Evolutionary conservation across 2,888 invertebrate genomes (phyloP).

Genomic region (Punctoribates punctum): DNA sequence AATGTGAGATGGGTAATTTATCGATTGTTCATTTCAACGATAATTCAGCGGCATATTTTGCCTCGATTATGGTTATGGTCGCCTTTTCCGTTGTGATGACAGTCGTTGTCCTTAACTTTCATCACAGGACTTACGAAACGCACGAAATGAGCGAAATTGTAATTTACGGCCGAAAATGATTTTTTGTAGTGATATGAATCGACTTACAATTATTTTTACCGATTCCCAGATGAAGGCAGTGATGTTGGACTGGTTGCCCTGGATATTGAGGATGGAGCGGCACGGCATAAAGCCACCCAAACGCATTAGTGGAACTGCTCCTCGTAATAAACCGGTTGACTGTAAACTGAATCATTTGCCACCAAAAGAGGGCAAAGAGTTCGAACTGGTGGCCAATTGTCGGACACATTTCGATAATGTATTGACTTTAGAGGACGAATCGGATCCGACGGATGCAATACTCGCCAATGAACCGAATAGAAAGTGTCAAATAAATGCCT

Average conservation of each 20-base stretch:
- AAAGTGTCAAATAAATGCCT: constrained; percentile 24
- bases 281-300: constrained; percentile 85
- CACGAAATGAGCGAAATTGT: constrained; percentile 98
- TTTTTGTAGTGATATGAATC: background rate
- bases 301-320: background rate
- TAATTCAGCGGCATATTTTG: constrained; percentile 81
- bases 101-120: constrained; percentile 95
- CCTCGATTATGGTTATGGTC: constrained; percentile 99
- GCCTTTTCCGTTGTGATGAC: constrained; percentile 96
- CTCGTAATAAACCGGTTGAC: background rate
- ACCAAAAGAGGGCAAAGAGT: background rate
- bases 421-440: background rate
- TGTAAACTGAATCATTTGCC: background rate
- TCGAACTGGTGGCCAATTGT: background rate
- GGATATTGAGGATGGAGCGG: constrained; percentile 90
- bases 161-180: constrained; percentile 50
- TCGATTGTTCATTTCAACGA: no score
- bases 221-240: constrained; percentile 78
- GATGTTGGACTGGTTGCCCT: constrained; percentile 96
- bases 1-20: background rate
- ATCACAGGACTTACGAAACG: constrained; percentile 92
- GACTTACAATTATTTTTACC: background rate
- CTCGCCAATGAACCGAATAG: background rate
- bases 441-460: background rate
- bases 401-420: background rate